Percentiles rank a stretch among this genome's conserved stretches.
These are phyloP conservation scores for Hipposideros larvatus DNA, from an alignment of 2,797 vertebrate species.

Conservation along the genomic window DNA sequence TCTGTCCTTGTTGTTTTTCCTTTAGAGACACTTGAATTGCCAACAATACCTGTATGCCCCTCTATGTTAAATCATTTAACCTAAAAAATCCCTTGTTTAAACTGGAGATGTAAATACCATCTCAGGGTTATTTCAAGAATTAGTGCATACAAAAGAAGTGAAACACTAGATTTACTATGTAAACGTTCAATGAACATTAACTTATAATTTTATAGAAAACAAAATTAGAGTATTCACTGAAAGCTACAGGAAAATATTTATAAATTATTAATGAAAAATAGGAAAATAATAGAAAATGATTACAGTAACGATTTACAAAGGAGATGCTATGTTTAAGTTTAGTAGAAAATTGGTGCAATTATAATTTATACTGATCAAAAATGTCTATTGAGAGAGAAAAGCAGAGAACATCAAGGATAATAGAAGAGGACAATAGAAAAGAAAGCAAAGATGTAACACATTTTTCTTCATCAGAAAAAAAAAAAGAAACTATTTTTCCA, in stretches of 20 bases:
- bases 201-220: not conserved
- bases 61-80: not conserved
- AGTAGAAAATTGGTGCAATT: not conserved
- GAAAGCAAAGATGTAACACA: not conserved
- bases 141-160: not conserved
- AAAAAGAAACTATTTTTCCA: not conserved
- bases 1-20: not conserved
- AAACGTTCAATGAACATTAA: not conserved
- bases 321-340: not conserved
- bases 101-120: not conserved
- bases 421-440: not conserved
- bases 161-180: not conserved
- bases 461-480: constrained; percentile 8
- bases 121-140: not conserved
- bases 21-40: not conserved
- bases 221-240: not conserved
- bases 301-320: not conserved
- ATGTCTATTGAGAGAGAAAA: not conserved
- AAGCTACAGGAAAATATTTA: not conserved
- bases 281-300: not conserved
- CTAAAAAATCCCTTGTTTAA: not conserved
- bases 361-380: not conserved
- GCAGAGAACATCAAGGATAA: not conserved
- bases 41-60: not conserved
- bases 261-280: not conserved